Base-by-base conservation (phyloP, 2,888 invertebrate species). In the Clistopyga incitator region DNA sequence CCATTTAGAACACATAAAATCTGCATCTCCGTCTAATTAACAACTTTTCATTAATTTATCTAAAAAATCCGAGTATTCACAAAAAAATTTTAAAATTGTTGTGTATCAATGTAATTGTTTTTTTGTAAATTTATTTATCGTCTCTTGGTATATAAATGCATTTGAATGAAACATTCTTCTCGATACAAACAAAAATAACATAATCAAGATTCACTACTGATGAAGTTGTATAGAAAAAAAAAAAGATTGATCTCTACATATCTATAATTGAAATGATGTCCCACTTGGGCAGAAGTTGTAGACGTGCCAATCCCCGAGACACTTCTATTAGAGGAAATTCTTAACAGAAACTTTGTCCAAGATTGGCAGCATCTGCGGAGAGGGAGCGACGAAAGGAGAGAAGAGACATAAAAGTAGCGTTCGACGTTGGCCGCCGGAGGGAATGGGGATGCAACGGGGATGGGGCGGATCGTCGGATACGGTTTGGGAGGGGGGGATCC, bases 291-390 rank as follows among this genome's bases (percentile, higher is more conserved):
- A 54, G 23, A 45, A 78, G 52, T 45, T 29, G 34, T 50, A 74
- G 74, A 61, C 61, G 61, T 75, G n/a, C 52, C 45, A 74, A 81
- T 59, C 81, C 52, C 45, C 59, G 85, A 78, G 85, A 87, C 86
- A 86, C 88, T 90, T 91, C 85, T 86, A 89, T 89, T 86, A 76
- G 87, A 87, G 88, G 83, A 86, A 89, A 88, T 90, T 88, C 90
- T 91, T 92, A 91, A 92, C 92, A 92, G 91, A 92, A 92, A 92
- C 89, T 92, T 91, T 89, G 89, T 86, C 82, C 85, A 86, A 88
- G 89, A 91, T 90, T 91, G 92, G 92, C 91, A 91, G 91, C 92
- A 92, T 92, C 92, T 92, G 92, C 87, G 89, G 78, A 82, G 74
- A 72, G 85, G 85, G 79, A 81, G 86, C 77, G 85, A 77, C 77